phyloP scores from a whole-genome alignment of 2,888 invertebrate species.

The Rotaria socialis region DNA sequence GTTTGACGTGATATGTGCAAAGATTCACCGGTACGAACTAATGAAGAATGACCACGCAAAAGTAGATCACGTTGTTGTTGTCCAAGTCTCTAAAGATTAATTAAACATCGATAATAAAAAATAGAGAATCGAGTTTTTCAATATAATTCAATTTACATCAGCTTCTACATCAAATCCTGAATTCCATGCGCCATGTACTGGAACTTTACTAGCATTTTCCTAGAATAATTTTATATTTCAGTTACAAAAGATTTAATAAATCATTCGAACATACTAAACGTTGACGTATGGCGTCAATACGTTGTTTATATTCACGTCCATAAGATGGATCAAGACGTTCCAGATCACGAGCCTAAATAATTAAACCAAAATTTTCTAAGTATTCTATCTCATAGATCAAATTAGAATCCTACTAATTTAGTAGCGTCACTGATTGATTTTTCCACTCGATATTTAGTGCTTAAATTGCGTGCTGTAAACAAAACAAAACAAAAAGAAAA shows the following conservation, averaged over 20 bases:
- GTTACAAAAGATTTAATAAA: too few relatives aligned
- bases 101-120: neutral
- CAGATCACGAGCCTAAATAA: neutral
- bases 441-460: conserved; percentile 11
- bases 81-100: neutral
- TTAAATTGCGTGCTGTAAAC: neutral
- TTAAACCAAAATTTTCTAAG: neutral
- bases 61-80: conserved; percentile 8
- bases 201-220: neutral
- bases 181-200: conserved; percentile 10
- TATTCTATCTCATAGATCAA: neutral
- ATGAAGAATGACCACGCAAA: conserved; percentile 5
- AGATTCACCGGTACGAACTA: neutral
- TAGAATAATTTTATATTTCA: neutral
- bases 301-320: conserved; percentile 14
- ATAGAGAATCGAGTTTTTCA: neutral
- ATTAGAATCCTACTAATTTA: neutral
- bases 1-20: conserved; percentile 66
- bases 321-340: neutral
- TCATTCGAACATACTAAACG: neutral
- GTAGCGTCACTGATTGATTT: neutral
- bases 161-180: neutral
- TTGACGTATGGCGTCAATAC: neutral
- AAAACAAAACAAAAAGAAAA: neutral
- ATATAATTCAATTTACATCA: neutral